Evolutionary conservation across 2,888 invertebrate species (phyloP).

Genomic region (Eupeodes luniger): DNA sequence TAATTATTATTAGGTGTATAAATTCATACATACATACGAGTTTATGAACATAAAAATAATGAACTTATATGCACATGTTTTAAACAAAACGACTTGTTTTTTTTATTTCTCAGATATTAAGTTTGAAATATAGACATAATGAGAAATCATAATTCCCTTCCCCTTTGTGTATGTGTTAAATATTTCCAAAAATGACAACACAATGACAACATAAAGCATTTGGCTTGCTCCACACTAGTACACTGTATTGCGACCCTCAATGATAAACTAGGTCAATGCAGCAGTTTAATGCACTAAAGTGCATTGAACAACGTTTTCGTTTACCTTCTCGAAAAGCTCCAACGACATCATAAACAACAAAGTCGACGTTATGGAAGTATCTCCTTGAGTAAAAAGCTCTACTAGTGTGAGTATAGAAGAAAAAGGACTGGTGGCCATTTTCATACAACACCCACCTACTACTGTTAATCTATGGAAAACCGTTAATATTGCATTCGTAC

Average conservation of each 20-base stretch:
- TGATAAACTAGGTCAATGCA: slow-evolving; percentile 81
- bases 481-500: slow-evolving; percentile 39
- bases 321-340: slow-evolving; percentile 61
- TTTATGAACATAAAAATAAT: too few species aligned
- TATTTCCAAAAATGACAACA: background rate
- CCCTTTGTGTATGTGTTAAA: background rate
- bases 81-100: background rate
- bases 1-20: too few species aligned
- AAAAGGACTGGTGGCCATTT: background rate
- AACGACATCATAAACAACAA: slow-evolving; percentile 38
- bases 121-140: background rate
- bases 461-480: slow-evolving; percentile 49
- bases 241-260: slow-evolving; percentile 79
- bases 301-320: slow-evolving; percentile 63
- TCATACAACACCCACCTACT: slow-evolving; percentile 21
- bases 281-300: slow-evolving; percentile 80
- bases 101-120: background rate
- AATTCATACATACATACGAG: too few species aligned
- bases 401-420: background rate
- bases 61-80: too few species aligned
- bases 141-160: too few species aligned
- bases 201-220: too few species aligned
- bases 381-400: slow-evolving; percentile 30
- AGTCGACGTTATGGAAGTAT: slow-evolving; percentile 62
- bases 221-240: background rate